Base-by-base conservation (phyloP, 2,888 invertebrate genomes). In the Spodoptera exigua region DNA sequence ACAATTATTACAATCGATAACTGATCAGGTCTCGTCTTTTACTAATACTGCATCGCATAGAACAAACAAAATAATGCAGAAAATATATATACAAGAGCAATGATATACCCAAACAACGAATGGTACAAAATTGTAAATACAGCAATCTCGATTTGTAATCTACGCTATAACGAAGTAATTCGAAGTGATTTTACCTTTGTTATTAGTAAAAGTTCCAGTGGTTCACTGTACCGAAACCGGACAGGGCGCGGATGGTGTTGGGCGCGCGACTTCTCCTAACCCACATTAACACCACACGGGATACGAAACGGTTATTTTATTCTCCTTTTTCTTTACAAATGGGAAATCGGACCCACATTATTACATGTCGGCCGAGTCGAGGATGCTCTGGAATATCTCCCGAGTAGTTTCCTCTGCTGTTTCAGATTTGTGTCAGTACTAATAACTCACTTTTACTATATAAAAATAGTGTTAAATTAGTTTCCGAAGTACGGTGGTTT, bases 321-420 rank as follows among this genome's bases (percentile, higher is more conserved):
- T 75, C 78, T 78, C 78, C 77, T 79, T 86, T 85, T 82, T 80
- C 83, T 84, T 87, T 83, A 84, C 82, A 86, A 85, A 88, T 86
- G 83, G 82, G 84, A 83, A 85, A 86, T 83, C 81, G 84, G 81
- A 80, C 81, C 81, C 79, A 80, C 83, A 83, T 87, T 86, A 86
- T 83, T 84, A 85, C 72, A 73, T 79, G 78, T 74, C 77, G 75
- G 72, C 57, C 57, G 53, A 61, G 47, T 60, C 52, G 59, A 61
- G 62, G 46, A 61, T 64, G 67, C 53, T 56, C 51, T 10, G 55
- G 44, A 58, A 70, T 59, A 65, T 55, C 66, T 74, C 71, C 57
- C 60, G 37, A 49, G 27, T 27, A 9, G 27, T 27, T 27, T 53
- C 47, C 63, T 58, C 66, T 74, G 54, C 53, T 65, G 51, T 66